Percentiles rank a stretch among this genome's conserved stretches.
phyloP scores from a whole-genome alignment of 2,113 vertebrate genomes.

The Vimba vimba region DNA sequence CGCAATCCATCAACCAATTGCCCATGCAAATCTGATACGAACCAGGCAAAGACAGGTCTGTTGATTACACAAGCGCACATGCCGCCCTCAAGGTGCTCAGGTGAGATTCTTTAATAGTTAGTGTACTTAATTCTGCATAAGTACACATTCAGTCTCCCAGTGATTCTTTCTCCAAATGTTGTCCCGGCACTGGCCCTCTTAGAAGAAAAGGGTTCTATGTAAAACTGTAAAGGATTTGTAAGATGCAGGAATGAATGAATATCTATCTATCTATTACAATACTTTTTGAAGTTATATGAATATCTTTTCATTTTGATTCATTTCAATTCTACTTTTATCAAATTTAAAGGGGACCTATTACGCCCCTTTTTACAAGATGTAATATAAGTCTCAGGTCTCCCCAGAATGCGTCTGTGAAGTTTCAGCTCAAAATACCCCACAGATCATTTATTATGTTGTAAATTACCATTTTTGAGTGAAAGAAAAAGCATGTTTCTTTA shows the following conservation, averaged over 20 bases:
- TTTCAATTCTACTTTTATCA: not conserved
- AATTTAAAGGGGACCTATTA: too few relatives aligned
- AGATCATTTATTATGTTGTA: too few relatives aligned
- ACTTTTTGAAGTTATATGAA: not conserved
- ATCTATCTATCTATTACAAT: not conserved
- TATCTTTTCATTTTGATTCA: not conserved
- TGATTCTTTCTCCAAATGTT: not conserved
- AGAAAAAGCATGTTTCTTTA: too few relatives aligned
- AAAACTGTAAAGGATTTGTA: too few relatives aligned
- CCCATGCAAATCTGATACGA: conserved; percentile 53
- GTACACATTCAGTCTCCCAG: not conserved
- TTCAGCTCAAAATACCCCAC: too few relatives aligned
- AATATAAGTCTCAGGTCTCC: too few relatives aligned
- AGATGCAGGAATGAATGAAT: too few relatives aligned
- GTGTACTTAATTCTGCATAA: not conserved
- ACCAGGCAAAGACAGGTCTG: conserved; percentile 36
- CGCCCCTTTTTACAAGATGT: too few relatives aligned
- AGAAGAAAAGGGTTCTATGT: too few relatives aligned
- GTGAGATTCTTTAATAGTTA: conserved; percentile 4
- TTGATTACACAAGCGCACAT: conserved; percentile 44
- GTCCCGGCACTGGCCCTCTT: not conserved
- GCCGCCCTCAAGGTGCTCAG: not conserved
- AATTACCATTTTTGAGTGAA: too few relatives aligned
- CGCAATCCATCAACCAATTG: conserved; percentile 52
- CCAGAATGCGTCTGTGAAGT: not conserved